Evolutionary conservation across 37 sponge, comb jelly and placozoan genomes (phyloP).

Genomic region (Beroe ovata): DNA sequence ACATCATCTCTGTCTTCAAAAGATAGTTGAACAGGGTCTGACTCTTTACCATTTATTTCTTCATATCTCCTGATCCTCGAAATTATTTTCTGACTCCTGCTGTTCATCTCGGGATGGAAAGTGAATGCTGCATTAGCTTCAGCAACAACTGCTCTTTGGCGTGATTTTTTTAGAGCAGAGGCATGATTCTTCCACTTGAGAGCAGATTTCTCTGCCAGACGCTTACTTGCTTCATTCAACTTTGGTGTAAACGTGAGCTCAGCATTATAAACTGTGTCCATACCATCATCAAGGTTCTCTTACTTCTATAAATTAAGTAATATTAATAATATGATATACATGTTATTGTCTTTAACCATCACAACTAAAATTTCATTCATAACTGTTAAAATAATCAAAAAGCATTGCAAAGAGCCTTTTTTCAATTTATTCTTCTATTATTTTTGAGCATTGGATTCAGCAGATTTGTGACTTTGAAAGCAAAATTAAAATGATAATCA

Average conservation of each 20-base stretch:
- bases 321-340: too few species aligned
- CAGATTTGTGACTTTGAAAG: too few species aligned
- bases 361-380: too few species aligned
- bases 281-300: constrained; percentile 66
- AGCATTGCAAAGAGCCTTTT: too few species aligned
- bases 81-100: constrained; percentile 50
- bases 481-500: too few species aligned
- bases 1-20: constrained; percentile 12
- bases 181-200: constrained; percentile 29
- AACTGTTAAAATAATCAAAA: too few species aligned
- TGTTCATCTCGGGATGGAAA: constrained; percentile 53
- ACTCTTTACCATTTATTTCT: neutral
- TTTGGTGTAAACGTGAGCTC: constrained; percentile 51
- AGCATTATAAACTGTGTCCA: constrained; percentile 39
- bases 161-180: neutral
- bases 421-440: too few species aligned
- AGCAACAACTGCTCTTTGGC: constrained; percentile 53
- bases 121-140: constrained; percentile 65
- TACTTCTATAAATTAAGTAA: too few species aligned
- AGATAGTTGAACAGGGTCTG: neutral
- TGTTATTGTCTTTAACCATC: too few species aligned
- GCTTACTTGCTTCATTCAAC: constrained; percentile 23
- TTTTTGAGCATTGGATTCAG: too few species aligned
- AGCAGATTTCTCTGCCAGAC: constrained; percentile 53
- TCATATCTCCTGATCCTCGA: constrained; percentile 9